These are phyloP conservation scores for Tryphoninae sp. DNA, from an alignment of 2,888 invertebrate species.

Conservation along the genomic window DNA sequence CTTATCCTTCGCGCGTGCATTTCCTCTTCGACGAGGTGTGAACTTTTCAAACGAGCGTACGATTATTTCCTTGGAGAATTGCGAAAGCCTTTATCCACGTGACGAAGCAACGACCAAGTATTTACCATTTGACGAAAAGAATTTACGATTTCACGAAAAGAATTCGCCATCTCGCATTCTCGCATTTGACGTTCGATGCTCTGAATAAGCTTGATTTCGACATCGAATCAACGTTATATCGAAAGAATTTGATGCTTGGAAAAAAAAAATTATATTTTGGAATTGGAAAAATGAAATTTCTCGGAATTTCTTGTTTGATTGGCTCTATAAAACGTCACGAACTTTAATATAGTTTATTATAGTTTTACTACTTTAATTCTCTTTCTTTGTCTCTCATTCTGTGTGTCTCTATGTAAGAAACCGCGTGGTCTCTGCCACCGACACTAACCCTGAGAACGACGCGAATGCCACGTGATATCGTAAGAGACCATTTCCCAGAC, in stretches of 20 bases:
- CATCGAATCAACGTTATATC: no score
- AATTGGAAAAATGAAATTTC: no score
- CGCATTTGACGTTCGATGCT: no score
- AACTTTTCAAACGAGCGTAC: conserved; percentile 30
- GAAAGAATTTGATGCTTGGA: no score
- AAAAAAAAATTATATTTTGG: no score
- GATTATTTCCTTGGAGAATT: conserved; percentile 30
- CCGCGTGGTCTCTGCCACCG: background rate
- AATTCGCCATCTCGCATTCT: no score
- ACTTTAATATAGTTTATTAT: no score
- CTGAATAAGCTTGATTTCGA: no score
- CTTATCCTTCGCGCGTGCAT: background rate
- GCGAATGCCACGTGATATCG: background rate
- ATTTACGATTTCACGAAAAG: background rate
- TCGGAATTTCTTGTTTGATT: no score
- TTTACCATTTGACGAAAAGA: background rate
- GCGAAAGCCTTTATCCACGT: conserved; percentile 2
- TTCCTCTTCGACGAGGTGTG: conserved; percentile 40
- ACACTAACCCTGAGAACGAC: background rate
- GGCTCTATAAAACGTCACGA: no score
- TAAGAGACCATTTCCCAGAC: conserved; percentile 14
- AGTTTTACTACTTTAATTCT: no score
- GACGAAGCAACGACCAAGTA: background rate
- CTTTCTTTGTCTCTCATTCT: background rate
- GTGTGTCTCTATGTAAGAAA: background rate